Percentiles rank a stretch among this genome's conserved stretches.
These are phyloP conservation scores for Hypolimnas misippus DNA, from an alignment of 2,888 invertebrate species.

Conservation along the genomic window DNA sequence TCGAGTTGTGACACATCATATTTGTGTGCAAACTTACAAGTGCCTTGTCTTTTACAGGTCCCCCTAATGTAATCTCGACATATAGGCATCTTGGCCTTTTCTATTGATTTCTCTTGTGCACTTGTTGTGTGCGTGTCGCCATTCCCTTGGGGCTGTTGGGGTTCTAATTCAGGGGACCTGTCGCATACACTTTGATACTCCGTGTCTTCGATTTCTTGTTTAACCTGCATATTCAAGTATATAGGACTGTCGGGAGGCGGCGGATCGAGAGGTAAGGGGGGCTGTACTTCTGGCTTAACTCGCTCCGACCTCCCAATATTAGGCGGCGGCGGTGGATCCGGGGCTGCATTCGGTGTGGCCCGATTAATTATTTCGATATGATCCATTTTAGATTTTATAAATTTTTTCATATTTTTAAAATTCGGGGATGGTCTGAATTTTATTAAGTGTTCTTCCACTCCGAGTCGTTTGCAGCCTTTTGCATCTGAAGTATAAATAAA, in stretches of 20 bases:
- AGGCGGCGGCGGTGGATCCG: slow-evolving; percentile 21
- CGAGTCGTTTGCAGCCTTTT: slow-evolving; percentile 43
- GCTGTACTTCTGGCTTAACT: slow-evolving; percentile 39
- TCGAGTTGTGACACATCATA: slow-evolving; percentile 57
- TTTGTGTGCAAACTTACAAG: slow-evolving; percentile 62
- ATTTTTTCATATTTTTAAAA: slow-evolving; percentile 71
- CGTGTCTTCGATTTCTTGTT: slow-evolving; percentile 42
- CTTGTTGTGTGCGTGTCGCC: slow-evolving; percentile 7
- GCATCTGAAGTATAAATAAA: slow-evolving; percentile 37
- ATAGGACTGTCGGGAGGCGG: slow-evolving; percentile 41
- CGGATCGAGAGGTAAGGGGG: slow-evolving; percentile 46
- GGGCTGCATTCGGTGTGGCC: slow-evolving; percentile 20
- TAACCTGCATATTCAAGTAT: slow-evolving; percentile 34
- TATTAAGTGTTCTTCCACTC: slow-evolving; percentile 56
- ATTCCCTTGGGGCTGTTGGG: neutral
- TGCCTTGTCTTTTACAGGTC: slow-evolving; percentile 52
- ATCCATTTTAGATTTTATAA: slow-evolving; percentile 58
- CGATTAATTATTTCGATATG: slow-evolving; percentile 46
- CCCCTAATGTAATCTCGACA: slow-evolving; percentile 67
- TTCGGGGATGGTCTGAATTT: slow-evolving; percentile 64
- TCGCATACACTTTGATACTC: slow-evolving; percentile 29
- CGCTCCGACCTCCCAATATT: slow-evolving; percentile 16
- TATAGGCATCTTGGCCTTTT: slow-evolving; percentile 45
- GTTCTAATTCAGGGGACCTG: slow-evolving; percentile 3
- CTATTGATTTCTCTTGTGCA: neutral